These are phyloP conservation scores for Drosophila atripex DNA, from an alignment of 2,888 invertebrate genomes.

Conservation along the genomic window DNA sequence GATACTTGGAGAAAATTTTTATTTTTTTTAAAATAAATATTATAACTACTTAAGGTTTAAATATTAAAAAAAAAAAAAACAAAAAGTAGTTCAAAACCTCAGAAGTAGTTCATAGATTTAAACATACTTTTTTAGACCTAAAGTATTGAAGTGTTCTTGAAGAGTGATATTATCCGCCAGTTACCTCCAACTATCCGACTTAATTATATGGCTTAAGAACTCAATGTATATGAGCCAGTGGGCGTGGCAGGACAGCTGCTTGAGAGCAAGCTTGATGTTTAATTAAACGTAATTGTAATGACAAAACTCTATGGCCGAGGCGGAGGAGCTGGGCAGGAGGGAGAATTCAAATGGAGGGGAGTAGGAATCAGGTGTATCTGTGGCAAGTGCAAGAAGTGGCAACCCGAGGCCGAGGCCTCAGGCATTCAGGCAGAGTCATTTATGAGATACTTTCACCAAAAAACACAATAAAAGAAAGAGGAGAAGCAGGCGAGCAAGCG, in stretches of 20 bases:
- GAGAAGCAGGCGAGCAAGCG: constrained; percentile 31
- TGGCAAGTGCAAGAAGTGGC: constrained; percentile 38
- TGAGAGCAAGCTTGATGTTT: constrained; percentile 57
- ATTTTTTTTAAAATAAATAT: neutral
- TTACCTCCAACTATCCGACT: constrained; percentile 42
- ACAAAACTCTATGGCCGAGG: constrained; percentile 20
- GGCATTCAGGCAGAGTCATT: constrained; percentile 44
- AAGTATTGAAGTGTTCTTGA: constrained; percentile 13
- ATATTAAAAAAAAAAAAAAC: too few species aligned
- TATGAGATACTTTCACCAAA: constrained; percentile 79
- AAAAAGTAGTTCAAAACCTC: too few species aligned
- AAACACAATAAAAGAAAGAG: constrained; percentile 48
- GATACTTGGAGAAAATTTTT: neutral
- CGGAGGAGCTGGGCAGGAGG: neutral
- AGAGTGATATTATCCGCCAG: neutral
- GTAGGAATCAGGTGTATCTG: constrained; percentile 14
- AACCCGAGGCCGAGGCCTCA: neutral
- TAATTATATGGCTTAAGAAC: constrained; percentile 66
- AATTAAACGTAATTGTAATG: constrained; percentile 68
- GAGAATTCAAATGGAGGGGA: neutral
- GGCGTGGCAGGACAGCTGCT: constrained; percentile 60
- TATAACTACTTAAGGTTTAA: too few species aligned
- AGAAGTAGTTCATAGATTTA: too few species aligned
- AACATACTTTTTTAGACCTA: neutral
- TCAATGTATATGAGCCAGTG: constrained; percentile 50